Base-by-base conservation (phyloP, 2,797 vertebrate species). In the Neopelma chrysocephalum region DNA sequence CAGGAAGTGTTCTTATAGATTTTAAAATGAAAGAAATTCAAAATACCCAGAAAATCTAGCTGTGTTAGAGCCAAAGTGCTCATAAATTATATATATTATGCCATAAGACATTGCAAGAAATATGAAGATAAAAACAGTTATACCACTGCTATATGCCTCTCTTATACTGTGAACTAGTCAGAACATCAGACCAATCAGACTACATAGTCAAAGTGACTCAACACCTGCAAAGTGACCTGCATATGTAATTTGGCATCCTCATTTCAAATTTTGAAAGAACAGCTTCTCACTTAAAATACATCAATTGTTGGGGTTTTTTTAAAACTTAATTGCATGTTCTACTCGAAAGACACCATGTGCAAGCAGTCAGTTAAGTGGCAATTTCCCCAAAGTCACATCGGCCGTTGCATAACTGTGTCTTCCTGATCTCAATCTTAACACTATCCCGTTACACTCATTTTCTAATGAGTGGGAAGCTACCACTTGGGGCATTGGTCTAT, bases 51-150 rank as follows among this genome's bases (percentile, higher is more conserved):
- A 94, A 90, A 95, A 92, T 90, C 40, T 64, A 83, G 81, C 54
- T 76, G 64, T 75, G 50, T 70, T 89, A 72, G 86, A 96, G 48
- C 75, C 62, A 78, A 93, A 94, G 64, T 62, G 83, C 54, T 94
- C 51, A 79, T 43, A 84, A 91, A 92, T 51, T 76, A 45, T 50
- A 89, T 47, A 76, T 68, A 86, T 66, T 48, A 50, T 38, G 29
- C 38, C 69, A 6, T 19, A 89, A 95, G 66, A 89, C 56, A 82
- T 20, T 81, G 64, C 76, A 92, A 86, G 90, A 82, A 36, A 61
- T 65, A 15, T 73, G n/a, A 87, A 68, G 34, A 78, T 65, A 66
- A 57, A 66, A 85, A 23, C 45, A 71, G 29, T 45, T 53, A 58
- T 8, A 60, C 20, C 47, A 71, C 4, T 57, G 51, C 71, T 82